Evolutionary conservation across 92 coral and sea anemone genomes (phyloP).

Genomic region (Epizoanthus fatuus): DNA sequence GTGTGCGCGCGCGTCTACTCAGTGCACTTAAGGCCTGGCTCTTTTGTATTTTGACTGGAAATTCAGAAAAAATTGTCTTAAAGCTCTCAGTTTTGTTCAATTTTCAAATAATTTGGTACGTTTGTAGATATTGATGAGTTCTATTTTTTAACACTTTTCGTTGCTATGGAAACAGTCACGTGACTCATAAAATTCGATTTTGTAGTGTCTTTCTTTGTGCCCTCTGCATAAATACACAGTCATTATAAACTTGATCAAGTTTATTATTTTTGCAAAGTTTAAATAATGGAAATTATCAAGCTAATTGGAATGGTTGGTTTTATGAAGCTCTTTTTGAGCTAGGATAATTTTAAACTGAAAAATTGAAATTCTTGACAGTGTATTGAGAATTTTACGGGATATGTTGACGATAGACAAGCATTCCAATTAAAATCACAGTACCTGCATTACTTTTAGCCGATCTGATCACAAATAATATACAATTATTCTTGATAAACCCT

Average conservation of each 20-base stretch:
- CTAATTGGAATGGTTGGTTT: background rate
- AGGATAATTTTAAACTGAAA: background rate
- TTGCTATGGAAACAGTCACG: constrained; percentile 21
- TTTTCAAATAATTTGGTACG: constrained; percentile 11
- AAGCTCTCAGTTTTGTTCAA: constrained; percentile 11
- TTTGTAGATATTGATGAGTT: background rate
- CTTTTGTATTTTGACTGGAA: constrained; percentile 5
- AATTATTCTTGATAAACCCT: background rate
- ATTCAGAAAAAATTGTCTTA: background rate
- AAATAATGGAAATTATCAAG: background rate
- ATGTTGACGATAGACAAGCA: background rate
- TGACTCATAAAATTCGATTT: background rate
- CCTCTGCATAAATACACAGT: constrained; percentile 13
- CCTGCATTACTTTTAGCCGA: background rate
- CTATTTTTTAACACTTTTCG: background rate
- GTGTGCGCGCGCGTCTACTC: too few relatives aligned
- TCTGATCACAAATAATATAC: background rate
- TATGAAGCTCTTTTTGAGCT: background rate
- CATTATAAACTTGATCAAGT: background rate
- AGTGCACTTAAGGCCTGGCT: constrained; percentile 38
- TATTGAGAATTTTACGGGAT: background rate
- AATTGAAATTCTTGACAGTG: background rate
- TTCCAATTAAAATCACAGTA: background rate
- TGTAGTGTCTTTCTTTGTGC: background rate
- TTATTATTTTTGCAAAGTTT: background rate